Percentiles rank a stretch among this genome's conserved stretches.
These are phyloP conservation scores for Anas bernieri DNA, from an alignment of 2,797 vertebrate genomes.

Conservation along the genomic window DNA sequence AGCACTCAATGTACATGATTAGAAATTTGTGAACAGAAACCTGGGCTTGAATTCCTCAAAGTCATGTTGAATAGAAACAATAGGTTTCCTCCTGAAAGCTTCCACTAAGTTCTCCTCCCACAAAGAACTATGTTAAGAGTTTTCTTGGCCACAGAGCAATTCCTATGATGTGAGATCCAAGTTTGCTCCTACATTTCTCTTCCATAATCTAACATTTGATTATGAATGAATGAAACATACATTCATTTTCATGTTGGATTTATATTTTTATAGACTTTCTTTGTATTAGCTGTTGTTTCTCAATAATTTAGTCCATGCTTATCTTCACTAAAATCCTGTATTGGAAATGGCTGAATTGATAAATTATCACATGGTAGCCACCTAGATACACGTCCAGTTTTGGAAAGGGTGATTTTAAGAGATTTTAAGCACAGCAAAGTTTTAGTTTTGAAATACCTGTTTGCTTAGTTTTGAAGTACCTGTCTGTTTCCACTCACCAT, in stretches of 20 bases:
- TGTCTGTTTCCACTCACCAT: constrained; percentile 83
- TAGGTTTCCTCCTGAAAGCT: neutral
- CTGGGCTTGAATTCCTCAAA: neutral
- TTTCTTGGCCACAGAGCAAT: neutral
- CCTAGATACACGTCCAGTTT: neutral
- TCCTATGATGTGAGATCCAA: neutral
- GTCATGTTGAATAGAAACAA: neutral
- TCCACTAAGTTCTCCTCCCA: neutral
- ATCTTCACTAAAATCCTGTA: neutral
- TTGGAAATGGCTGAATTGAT: neutral
- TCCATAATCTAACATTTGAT: neutral
- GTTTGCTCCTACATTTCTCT: neutral
- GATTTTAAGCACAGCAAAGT: neutral
- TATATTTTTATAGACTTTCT: neutral
- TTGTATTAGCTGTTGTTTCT: neutral
- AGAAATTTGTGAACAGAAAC: neutral
- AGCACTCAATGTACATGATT: neutral
- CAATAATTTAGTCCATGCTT: neutral
- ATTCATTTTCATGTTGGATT: neutral
- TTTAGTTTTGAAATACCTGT: neutral
- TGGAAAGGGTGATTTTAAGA: neutral
- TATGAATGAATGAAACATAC: neutral
- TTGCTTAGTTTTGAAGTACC: too few species aligned
- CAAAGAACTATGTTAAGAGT: neutral
- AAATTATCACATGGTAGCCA: neutral